A percentile compares a stretch with the other conserved stretches of the same genome.
These are phyloP conservation scores for Thaumatotibia leucotreta DNA, from an alignment of 1,140 invertebrate species.

Conservation along the genomic window DNA sequence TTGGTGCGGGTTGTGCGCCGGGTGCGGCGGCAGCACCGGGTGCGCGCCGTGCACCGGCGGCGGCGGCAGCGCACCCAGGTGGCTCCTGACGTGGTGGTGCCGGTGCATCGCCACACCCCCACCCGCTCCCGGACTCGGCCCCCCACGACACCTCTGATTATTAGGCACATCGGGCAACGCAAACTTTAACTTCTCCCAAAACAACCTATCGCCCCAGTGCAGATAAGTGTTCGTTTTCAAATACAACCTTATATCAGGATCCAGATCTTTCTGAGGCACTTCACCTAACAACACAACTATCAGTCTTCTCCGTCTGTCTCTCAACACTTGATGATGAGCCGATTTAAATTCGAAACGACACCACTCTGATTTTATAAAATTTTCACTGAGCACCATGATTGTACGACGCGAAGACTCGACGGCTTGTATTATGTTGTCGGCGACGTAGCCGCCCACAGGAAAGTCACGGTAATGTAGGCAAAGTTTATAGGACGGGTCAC, in stretches of 20 bases:
- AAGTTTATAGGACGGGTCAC: constrained; percentile 90
- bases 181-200: constrained; percentile 96
- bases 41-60: constrained; percentile 65
- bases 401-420: constrained; percentile 92
- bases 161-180: constrained; percentile 91
- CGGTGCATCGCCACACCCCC: constrained; percentile 60
- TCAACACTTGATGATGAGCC: constrained; percentile 92
- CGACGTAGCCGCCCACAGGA: constrained; percentile 88
- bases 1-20: constrained; percentile 53
- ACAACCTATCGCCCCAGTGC: constrained; percentile 93
- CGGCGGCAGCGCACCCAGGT: constrained; percentile 66
- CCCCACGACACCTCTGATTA: constrained; percentile 77
- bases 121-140: constrained; percentile 51
- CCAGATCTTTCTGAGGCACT: constrained; percentile 90
- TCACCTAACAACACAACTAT: constrained; percentile 93
- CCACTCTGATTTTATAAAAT: constrained; percentile 97
- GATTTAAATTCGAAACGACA: constrained; percentile 95
- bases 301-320: constrained; percentile 87
- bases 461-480: constrained; percentile 95
- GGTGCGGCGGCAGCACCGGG: constrained; percentile 62
- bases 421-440: constrained; percentile 93
- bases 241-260: constrained; percentile 93
- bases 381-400: constrained; percentile 94
- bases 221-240: constrained; percentile 95
- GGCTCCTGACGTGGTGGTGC: constrained; percentile 64